phyloP scores from a whole-genome alignment of 2,113 vertebrate species.

The Boleophthalmus pectinirostris region DNA sequence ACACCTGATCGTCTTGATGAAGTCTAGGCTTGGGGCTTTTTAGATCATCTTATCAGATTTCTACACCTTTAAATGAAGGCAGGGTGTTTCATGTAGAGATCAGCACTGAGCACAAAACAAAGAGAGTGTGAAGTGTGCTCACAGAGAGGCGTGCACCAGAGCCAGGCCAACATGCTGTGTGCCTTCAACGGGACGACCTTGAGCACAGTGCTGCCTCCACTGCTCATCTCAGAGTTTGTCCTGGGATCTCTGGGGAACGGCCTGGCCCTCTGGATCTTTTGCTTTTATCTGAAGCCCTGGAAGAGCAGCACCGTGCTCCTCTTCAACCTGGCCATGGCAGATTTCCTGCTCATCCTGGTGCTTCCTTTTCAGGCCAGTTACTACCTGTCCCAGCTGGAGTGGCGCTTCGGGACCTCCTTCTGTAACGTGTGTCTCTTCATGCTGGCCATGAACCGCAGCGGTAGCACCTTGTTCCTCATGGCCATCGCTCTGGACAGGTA shows the following conservation, averaged over 20 bases:
- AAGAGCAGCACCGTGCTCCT: slow-evolving; percentile 65
- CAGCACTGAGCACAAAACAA: not conserved
- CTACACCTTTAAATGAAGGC: not conserved
- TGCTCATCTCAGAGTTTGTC: slow-evolving; percentile 53
- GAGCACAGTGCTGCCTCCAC: slow-evolving; percentile 45
- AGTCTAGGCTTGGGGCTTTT: not conserved
- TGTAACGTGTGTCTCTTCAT: slow-evolving; percentile 56
- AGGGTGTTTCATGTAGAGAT: not conserved
- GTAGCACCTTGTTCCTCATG: slow-evolving; percentile 65
- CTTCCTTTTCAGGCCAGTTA: slow-evolving; percentile 66
- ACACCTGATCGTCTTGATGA: too few species aligned
- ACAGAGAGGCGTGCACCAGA: slow-evolving; percentile 5
- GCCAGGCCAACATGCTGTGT: slow-evolving; percentile 49
- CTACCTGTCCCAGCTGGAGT: slow-evolving; percentile 34
- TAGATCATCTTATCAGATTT: not conserved
- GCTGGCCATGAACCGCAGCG: slow-evolving; percentile 51
- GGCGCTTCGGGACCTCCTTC: not conserved
- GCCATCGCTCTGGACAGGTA: slow-evolving; percentile 65
- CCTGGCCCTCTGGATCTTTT: slow-evolving; percentile 67
- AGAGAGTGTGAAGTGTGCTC: too few species aligned
- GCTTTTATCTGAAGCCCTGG: slow-evolving; percentile 67
- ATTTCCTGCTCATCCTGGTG: slow-evolving; percentile 57
- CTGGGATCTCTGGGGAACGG: slow-evolving; percentile 65
- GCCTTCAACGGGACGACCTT: slow-evolving; percentile 50
- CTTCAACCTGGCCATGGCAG: slow-evolving; percentile 61